A percentile compares a stretch with the other conserved stretches of the same genome.
phyloP scores from a whole-genome alignment of 2,888 invertebrate genomes.

The Abrostola tripartita region DNA sequence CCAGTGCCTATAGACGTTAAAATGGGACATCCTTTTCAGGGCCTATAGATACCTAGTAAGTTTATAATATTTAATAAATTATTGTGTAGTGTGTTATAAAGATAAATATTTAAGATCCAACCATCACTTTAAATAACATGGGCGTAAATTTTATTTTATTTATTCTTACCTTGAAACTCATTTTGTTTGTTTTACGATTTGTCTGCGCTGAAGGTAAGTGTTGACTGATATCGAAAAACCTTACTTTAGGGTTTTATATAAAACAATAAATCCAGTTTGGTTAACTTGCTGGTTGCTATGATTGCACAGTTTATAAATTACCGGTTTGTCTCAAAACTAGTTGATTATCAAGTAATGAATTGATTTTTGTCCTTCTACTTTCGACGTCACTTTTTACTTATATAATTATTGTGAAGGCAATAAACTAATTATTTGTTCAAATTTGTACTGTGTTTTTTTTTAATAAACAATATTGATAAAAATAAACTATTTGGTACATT shows the following conservation, averaged over 20 bases:
- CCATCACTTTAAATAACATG: slow-evolving; percentile 19
- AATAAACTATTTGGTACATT: too few relatives aligned
- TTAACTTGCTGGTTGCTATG: neutral
- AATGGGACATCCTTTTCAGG: too few relatives aligned
- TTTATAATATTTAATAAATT: too few relatives aligned
- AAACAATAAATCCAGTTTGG: slow-evolving; percentile 4
- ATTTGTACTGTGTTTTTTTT: too few relatives aligned
- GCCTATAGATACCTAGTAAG: too few relatives aligned
- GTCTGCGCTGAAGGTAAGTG: slow-evolving; percentile 1
- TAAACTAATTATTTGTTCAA: too few relatives aligned
- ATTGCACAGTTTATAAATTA: neutral
- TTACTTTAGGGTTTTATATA: slow-evolving; percentile 20
- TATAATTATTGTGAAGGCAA: too few relatives aligned
- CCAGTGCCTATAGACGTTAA: too few relatives aligned
- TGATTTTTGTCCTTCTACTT: neutral
- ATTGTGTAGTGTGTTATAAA: too few relatives aligned
- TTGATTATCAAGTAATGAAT: neutral
- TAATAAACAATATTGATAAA: too few relatives aligned
- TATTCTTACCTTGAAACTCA: neutral
- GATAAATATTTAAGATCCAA: too few relatives aligned
- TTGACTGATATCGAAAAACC: slow-evolving; percentile 18
- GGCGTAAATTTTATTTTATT: slow-evolving; percentile 16
- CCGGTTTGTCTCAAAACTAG: neutral
- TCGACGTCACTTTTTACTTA: neutral
- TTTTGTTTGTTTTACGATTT: slow-evolving; percentile 14